Evolutionary conservation across 2,113 vertebrate species (phyloP).

Genomic region (Nothoprocta perdicaria): DNA sequence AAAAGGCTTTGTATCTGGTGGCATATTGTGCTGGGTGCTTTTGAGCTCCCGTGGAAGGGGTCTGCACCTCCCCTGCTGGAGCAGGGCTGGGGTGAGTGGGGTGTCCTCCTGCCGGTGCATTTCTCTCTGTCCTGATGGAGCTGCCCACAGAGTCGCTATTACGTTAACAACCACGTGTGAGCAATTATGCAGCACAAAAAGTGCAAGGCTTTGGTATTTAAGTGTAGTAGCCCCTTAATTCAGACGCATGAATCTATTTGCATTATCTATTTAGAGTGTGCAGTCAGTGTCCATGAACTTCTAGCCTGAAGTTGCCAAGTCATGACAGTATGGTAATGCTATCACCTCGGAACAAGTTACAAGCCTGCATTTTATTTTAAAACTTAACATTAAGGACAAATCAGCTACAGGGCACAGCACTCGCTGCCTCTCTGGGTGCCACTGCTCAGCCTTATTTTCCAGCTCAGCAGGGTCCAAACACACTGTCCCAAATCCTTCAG

Average conservation of each 20-base stretch:
- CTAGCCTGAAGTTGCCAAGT: neutral
- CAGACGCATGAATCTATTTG: neutral
- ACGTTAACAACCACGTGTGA: neutral
- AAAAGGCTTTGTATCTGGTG: neutral
- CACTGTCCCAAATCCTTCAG: neutral
- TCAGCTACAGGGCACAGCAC: neutral
- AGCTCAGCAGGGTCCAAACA: neutral
- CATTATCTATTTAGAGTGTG: neutral
- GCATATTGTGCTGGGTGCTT: neutral
- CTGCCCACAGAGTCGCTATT: neutral
- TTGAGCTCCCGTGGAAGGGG: rapidly evolving
- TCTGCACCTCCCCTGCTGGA: rapidly evolving
- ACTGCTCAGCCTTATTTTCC: neutral
- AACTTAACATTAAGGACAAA: neutral
- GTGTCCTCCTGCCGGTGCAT: rapidly evolving
- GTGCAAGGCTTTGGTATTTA: neutral
- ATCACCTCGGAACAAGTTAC: neutral
- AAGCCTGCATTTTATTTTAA: neutral
- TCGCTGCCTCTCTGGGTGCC: neutral
- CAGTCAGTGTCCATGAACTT: neutral
- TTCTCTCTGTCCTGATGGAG: neutral
- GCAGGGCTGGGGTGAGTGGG: rapidly evolving
- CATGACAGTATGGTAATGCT: neutral
- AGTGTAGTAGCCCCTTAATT: neutral
- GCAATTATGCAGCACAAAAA: neutral